A percentile compares a stretch with the other conserved stretches of the same genome.
These are phyloP conservation scores for Pachydiplax longipennis DNA, from an alignment of 2,888 invertebrate genomes.

Conservation along the genomic window DNA sequence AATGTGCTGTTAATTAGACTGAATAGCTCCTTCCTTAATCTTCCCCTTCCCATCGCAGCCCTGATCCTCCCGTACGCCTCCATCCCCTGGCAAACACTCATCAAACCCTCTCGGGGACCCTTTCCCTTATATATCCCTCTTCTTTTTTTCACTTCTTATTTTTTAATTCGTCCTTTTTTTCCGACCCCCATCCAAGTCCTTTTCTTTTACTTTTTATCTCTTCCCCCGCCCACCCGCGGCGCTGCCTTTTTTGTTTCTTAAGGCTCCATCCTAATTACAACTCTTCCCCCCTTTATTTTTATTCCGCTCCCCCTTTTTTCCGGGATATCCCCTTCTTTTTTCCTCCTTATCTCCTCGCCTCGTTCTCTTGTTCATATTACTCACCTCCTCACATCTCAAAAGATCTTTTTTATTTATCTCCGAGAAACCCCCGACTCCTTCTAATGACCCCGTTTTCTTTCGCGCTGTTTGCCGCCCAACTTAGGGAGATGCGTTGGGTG, in stretches of 20 bases:
- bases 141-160: not conserved
- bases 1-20: slow-evolving; percentile 22
- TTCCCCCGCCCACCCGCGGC: not conserved
- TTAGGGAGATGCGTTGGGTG: not conserved
- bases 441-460: not conserved
- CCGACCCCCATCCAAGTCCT: not conserved
- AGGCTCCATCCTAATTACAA: slow-evolving; percentile 21
- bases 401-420: not conserved
- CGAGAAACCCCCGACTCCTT: not conserved
- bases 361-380: not conserved
- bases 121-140: not conserved
- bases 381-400: not conserved
- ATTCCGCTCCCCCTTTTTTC: not conserved
- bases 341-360: not conserved
- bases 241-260: slow-evolving; percentile 6
- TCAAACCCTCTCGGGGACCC: not conserved
- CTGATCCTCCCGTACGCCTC: not conserved
- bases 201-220: not conserved
- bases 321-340: not conserved
- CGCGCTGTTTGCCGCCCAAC: not conserved
- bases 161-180: not conserved
- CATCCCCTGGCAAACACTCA: not conserved
- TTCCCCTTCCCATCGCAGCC: not conserved
- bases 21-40: not conserved
- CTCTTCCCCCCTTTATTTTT: not conserved